Evolutionary conservation across 2,888 invertebrate genomes (phyloP), one percentile per base, ranked within the genome.

Genomic region (Tiliacea citrago): DNA sequence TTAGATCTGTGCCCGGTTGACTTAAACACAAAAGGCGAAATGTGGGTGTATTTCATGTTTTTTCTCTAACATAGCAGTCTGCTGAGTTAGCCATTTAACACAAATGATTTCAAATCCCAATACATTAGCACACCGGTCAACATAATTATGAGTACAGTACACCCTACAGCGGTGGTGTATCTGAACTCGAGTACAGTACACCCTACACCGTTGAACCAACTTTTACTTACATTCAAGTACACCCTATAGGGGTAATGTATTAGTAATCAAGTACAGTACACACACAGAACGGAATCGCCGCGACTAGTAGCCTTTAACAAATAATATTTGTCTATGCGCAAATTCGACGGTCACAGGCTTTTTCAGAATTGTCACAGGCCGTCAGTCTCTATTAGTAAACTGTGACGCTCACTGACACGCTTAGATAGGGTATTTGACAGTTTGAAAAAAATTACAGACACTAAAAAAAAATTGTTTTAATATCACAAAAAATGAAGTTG

Each of bases 41-140:
- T 63, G 0, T 4, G 12, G 2, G 8, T 29, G 8, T 29, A 29
- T 29, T 63, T 7, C 9, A 6, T 4, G 39, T 39, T 39, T 39
- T 7, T 18, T 39, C 5, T 42, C n/a, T 61, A 18, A 39, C 0
- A 39, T 39, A 39, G 5, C 39, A 39, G 39, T 39, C 39, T 39
- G 39, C 5, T 7, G 1, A n/a, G 35, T n/a, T 18, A 55, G n/a
- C n/a, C 55, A 55, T 55, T 18, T 2, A 7, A 7, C 58, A 57
- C 61, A 68, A 62, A 80, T 58, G 24, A 58, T 13, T 16, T 16
- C 6, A 24, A 35, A 12, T 16, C 70, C 55, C 21, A 24, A 45
- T 24, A 13, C 45, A 57, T 49, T 24, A 77, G 49, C 42, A 49
- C 61, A 69, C n/a, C 2, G 77, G 68, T 75, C 6, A 75, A 53